These are phyloP conservation scores for Cherax quadricarinatus DNA, from an alignment of 1,140 invertebrate species.

Conservation along the genomic window DNA sequence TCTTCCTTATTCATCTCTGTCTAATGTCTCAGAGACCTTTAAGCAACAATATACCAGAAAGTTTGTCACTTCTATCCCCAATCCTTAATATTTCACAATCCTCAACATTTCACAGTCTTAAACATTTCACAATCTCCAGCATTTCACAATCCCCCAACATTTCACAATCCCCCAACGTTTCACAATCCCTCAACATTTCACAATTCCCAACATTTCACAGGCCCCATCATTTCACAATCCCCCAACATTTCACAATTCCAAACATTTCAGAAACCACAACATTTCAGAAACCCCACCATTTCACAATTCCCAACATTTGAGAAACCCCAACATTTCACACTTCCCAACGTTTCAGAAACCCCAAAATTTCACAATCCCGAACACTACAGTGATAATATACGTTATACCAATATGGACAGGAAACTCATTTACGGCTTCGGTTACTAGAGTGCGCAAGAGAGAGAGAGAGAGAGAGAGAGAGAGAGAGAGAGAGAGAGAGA, in stretches of 20 bases:
- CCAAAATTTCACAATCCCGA: neutral
- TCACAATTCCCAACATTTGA: neutral
- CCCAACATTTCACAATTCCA: neutral
- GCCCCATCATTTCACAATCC: neutral
- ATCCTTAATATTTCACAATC: too few relatives aligned
- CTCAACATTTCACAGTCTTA: too few relatives aligned
- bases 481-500: neutral
- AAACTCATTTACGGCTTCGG: neutral
- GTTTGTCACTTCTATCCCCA: too few relatives aligned
- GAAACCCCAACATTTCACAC: neutral
- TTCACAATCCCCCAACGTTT: neutral
- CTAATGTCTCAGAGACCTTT: too few relatives aligned
- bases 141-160: neutral
- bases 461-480: too few relatives aligned
- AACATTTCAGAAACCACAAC: neutral
- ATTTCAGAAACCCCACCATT: neutral
- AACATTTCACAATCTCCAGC: too few relatives aligned
- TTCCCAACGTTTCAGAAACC: neutral
- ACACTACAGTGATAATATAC: neutral
- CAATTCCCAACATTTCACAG: neutral
- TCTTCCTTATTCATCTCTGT: too few relatives aligned
- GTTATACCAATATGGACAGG: neutral
- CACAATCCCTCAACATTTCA: neutral
- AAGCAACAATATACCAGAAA: too few relatives aligned
- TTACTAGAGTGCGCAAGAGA: neutral